phyloP scores from a whole-genome alignment of 2,113 vertebrate genomes.

The Anoura caudifer region DNA sequence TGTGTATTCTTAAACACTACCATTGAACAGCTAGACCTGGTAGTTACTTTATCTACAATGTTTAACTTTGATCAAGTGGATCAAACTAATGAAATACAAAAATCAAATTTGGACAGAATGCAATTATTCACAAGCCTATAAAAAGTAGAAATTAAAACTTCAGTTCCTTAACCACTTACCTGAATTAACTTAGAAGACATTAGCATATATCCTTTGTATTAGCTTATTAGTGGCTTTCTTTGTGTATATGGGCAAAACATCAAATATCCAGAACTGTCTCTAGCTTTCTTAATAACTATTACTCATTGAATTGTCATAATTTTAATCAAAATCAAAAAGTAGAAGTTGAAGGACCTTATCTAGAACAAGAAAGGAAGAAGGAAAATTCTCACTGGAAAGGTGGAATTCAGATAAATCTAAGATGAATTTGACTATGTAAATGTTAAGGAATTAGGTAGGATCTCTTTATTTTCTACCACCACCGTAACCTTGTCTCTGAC shows the following conservation, averaged over 20 bases:
- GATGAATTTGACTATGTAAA: conserved; percentile 12
- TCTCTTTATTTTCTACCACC: neutral
- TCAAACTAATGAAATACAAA: conserved; percentile 75
- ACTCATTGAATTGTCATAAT: neutral
- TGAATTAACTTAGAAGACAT: neutral
- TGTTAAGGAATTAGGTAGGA: neutral
- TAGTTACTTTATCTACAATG: conserved; percentile 69
- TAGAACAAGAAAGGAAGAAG: neutral
- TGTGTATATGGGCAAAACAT: neutral
- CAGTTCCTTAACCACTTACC: neutral
- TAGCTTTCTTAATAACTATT: neutral
- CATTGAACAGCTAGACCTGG: conserved; percentile 54
- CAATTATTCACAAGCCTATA: neutral
- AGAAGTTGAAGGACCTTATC: conserved; percentile 5
- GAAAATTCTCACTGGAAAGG: neutral
- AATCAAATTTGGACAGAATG: conserved; percentile 48
- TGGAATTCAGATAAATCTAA: neutral
- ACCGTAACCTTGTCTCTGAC: neutral
- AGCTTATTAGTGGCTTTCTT: neutral
- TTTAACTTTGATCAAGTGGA: conserved; percentile 56
- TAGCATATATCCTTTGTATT: neutral
- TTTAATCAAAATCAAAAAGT: conserved; percentile 25
- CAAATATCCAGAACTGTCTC: neutral
- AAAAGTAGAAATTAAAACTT: conserved; percentile 28
- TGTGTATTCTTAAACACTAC: neutral